These are phyloP conservation scores for Darevskia mixta DNA, from an alignment of 2,797 vertebrate species.

Conservation along the genomic window DNA sequence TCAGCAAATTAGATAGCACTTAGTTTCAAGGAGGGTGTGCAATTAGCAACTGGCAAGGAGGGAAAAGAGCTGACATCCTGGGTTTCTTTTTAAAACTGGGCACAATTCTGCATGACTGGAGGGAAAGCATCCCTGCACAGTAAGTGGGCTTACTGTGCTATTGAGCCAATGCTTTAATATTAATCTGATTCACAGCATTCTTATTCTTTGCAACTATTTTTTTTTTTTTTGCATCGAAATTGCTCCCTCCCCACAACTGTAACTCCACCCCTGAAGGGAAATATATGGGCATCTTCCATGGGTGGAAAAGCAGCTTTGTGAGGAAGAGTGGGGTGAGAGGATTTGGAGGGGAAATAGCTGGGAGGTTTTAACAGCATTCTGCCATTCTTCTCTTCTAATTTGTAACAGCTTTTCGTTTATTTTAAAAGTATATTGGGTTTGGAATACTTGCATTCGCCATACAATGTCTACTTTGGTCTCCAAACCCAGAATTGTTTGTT, in stretches of 20 bases:
- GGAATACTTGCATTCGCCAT: neutral
- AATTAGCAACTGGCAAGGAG: conserved; percentile 25
- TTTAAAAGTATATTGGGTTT: neutral
- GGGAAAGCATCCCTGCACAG: conserved; percentile 4
- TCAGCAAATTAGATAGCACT: neutral
- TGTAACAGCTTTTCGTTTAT: neutral
- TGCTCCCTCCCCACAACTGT: neutral
- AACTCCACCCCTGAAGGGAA: neutral
- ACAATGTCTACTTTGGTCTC: too few relatives aligned
- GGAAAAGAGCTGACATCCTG: conserved; percentile 10
- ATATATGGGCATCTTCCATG: neutral
- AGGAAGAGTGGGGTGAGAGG: neutral
- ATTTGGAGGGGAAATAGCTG: neutral
- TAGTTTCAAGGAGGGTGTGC: neutral
- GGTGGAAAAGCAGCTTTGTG: neutral
- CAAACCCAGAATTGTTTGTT: neutral
- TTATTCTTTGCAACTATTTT: neutral
- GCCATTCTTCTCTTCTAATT: neutral
- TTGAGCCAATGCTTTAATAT: neutral
- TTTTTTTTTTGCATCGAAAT: neutral
- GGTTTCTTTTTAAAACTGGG: conserved; percentile 28
- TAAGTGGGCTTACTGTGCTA: neutral
- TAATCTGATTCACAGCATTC: neutral
- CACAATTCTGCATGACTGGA: neutral
- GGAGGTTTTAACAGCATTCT: too few relatives aligned